Evolutionary conservation across 1,140 invertebrate genomes (phyloP).

Genomic region (Eubasilissa regina): DNA sequence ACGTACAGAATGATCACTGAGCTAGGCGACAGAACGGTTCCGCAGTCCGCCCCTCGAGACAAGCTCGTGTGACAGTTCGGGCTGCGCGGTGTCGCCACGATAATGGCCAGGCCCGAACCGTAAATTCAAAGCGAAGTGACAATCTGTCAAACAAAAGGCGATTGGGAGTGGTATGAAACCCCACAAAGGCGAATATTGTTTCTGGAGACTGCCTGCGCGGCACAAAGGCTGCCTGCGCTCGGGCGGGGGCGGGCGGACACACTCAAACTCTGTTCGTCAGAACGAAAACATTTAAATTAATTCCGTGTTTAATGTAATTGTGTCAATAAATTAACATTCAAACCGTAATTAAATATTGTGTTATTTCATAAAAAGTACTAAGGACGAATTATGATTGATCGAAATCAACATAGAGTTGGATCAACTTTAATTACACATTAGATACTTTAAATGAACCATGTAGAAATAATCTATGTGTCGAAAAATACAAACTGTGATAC

Average conservation of each 20-base stretch:
- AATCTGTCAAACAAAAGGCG: slow-evolving; percentile 61
- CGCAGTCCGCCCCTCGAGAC: not conserved
- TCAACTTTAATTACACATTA: too few relatives aligned
- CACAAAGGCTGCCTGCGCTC: slow-evolving; percentile 7
- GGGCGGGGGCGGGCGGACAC: not conserved
- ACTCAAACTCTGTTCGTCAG: not conserved
- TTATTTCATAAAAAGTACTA: too few relatives aligned
- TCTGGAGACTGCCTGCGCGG: slow-evolving; percentile 44
- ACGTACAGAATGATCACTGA: slow-evolving; percentile 1
- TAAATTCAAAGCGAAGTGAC: slow-evolving; percentile 61
- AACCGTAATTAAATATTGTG: too few relatives aligned
- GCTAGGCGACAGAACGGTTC: not conserved
- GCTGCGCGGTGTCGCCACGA: not conserved
- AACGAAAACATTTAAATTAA: too few relatives aligned
- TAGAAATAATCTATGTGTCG: too few relatives aligned
- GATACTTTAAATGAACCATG: too few relatives aligned
- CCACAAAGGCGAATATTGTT: slow-evolving; percentile 58
- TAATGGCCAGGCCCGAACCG: slow-evolving; percentile 55
- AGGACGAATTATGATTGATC: too few relatives aligned
- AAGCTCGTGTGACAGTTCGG: slow-evolving; percentile 6
- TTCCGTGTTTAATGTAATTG: too few relatives aligned
- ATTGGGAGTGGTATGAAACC: slow-evolving; percentile 56
- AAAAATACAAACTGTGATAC: too few relatives aligned
- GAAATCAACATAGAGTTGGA: too few relatives aligned
- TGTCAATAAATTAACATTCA: too few relatives aligned